A percentile compares a stretch with the other conserved stretches of the same genome.
Evolutionary conservation across 1,140 invertebrate genomes (phyloP).

Genomic region (Bombus pascuorum): DNA sequence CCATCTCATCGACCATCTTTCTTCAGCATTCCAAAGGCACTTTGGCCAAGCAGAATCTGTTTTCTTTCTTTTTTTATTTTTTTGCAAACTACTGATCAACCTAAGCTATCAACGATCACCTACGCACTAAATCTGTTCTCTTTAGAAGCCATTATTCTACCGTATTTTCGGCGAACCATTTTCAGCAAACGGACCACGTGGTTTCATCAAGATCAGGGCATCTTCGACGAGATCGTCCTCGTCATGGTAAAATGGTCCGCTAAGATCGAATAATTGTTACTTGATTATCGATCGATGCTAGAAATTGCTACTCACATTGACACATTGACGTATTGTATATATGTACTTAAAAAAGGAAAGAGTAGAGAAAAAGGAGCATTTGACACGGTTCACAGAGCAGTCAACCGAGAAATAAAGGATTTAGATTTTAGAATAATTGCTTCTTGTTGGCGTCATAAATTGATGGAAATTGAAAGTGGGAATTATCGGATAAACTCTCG

Average conservation of each 20-base stretch:
- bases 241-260: slow-evolving; percentile 1
- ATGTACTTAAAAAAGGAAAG: not conserved
- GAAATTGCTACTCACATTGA: slow-evolving; percentile 35
- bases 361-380: not conserved
- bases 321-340: not conserved
- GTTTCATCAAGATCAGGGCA: not conserved
- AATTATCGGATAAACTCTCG: slow-evolving; percentile 24
- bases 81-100: slow-evolving; percentile 50
- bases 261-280: too few species aligned
- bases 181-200: not conserved
- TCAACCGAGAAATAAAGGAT: not conserved
- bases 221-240: not conserved
- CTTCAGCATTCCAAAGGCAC: slow-evolving; percentile 52
- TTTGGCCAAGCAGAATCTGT: slow-evolving; percentile 62
- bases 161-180: not conserved
- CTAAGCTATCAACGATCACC: slow-evolving; percentile 51
- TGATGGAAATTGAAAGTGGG: not conserved
- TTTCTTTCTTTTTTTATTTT: not conserved
- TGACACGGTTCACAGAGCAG: not conserved
- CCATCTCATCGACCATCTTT: slow-evolving; percentile 21
- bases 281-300: slow-evolving; percentile 43
- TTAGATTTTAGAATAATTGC: not conserved
- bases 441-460: not conserved
- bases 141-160: slow-evolving; percentile 36
- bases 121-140: slow-evolving; percentile 45